Evolutionary conservation across 2,797 vertebrate species (phyloP).

Genomic region (Gephyroberyx darwinii): DNA sequence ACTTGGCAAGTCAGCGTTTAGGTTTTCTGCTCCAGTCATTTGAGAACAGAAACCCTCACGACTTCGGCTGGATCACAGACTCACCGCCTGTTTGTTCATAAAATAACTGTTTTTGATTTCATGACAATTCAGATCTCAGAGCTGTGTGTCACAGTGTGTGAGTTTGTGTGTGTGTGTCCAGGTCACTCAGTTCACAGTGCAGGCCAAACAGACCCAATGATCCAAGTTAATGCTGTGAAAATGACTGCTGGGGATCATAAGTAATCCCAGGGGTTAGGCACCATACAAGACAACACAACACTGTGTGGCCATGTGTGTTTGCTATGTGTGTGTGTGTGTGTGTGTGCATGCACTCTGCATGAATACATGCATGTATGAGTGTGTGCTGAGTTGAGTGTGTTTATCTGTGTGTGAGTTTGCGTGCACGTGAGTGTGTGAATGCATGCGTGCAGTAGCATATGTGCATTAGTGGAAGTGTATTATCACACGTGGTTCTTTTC

Average conservation of each 20-base stretch:
- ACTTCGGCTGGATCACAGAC: too few relatives aligned
- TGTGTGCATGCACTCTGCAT: neutral
- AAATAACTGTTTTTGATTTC: too few relatives aligned
- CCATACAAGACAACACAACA: conserved; percentile 19
- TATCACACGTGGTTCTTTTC: too few relatives aligned
- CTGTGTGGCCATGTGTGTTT: neutral
- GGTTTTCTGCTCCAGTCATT: too few relatives aligned
- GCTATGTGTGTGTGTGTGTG: neutral
- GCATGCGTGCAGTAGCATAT: too few relatives aligned
- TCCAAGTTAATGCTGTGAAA: conserved; percentile 41
- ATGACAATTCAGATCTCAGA: too few relatives aligned
- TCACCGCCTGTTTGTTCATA: too few relatives aligned
- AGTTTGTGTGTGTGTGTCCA: conserved; percentile 3
- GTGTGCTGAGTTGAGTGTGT: neutral
- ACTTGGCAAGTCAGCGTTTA: too few relatives aligned
- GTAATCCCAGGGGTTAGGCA: conserved; percentile 21
- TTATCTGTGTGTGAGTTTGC: neutral
- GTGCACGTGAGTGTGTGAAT: neutral
- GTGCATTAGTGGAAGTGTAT: too few relatives aligned
- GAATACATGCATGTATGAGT: neutral
- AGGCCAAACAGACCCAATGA: conserved; percentile 32
- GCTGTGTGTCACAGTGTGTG: conserved; percentile 3
- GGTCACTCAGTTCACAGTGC: conserved; percentile 32
- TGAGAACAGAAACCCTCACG: too few relatives aligned
- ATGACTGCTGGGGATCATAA: conserved; percentile 32